Evolutionary conservation across 2,113 vertebrate genomes (phyloP).

Genomic region (Alethe castanea): DNA sequence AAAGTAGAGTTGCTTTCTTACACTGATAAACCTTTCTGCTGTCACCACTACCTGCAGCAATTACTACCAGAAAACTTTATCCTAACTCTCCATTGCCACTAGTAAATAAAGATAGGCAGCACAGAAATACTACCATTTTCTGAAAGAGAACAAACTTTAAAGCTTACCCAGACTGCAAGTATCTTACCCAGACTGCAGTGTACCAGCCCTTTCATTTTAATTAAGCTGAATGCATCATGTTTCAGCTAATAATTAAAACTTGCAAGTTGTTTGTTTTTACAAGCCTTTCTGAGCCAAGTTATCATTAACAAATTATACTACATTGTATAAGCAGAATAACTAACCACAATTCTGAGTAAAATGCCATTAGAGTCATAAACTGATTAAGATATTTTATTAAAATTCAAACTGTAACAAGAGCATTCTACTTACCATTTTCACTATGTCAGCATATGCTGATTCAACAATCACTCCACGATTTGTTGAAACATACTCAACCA

Average conservation of each 20-base stretch:
- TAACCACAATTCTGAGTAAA: background rate
- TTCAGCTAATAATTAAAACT: slow-evolving; percentile 25
- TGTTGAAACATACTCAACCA: slow-evolving; percentile 96
- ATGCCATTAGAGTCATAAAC: background rate
- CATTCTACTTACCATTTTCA: slow-evolving; percentile 88
- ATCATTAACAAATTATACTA: background rate
- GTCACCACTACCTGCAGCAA: background rate
- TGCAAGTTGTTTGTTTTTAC: background rate
- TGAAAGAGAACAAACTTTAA: background rate
- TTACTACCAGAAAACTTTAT: background rate
- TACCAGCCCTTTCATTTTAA: background rate
- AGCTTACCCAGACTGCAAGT: background rate
- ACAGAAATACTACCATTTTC: background rate
- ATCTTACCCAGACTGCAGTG: background rate
- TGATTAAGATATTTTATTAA: background rate
- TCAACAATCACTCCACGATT: slow-evolving; percentile 96
- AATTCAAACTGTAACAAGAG: slow-evolving; percentile 12
- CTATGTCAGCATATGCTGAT: slow-evolving; percentile 92
- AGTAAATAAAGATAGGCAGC: background rate
- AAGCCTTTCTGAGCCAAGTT: background rate
- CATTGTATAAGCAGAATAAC: background rate
- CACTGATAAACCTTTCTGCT: background rate
- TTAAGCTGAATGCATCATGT: background rate
- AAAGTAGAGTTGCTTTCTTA: background rate
- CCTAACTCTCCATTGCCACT: background rate